These are phyloP conservation scores for Deilephila elpenor DNA, from an alignment of 2,888 invertebrate genomes.

Conservation along the genomic window DNA sequence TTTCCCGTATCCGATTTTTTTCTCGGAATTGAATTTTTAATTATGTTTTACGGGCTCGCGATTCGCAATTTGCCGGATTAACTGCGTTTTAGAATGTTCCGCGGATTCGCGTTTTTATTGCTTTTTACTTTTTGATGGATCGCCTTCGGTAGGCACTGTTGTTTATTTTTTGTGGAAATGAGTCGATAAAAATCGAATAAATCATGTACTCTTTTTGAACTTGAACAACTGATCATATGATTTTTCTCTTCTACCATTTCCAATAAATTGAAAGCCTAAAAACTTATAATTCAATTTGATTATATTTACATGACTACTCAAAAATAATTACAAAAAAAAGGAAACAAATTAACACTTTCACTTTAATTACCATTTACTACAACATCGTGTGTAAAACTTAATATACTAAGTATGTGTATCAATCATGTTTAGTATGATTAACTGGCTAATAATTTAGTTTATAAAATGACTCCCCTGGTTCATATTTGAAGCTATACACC, in stretches of 20 bases:
- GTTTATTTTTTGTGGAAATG: neutral
- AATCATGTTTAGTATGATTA: neutral
- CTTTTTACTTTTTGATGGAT: slow-evolving; percentile 48
- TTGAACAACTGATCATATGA: neutral
- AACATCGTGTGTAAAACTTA: neutral
- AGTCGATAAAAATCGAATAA: neutral
- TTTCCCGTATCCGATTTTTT: slow-evolving; percentile 46
- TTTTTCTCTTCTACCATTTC: neutral
- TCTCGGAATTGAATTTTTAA: slow-evolving; percentile 80
- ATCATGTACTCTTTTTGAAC: neutral
- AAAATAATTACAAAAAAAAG: no score
- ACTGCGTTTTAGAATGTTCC: slow-evolving; percentile 65
- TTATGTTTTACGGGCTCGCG: slow-evolving; percentile 81
- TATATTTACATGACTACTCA: no score
- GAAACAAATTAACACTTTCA: no score
- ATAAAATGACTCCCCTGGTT: slow-evolving; percentile 18
- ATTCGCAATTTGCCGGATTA: slow-evolving; percentile 80
- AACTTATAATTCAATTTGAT: no score
- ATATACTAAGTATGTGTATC: neutral
- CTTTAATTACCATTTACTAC: no score
- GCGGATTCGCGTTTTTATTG: slow-evolving; percentile 52
- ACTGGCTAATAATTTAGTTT: neutral
- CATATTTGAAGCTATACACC: slow-evolving; percentile 31
- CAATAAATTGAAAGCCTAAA: neutral
- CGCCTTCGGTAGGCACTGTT: slow-evolving; percentile 26